Base-by-base conservation (phyloP, 2,113 vertebrate species). In the Panthera leo region DNA sequence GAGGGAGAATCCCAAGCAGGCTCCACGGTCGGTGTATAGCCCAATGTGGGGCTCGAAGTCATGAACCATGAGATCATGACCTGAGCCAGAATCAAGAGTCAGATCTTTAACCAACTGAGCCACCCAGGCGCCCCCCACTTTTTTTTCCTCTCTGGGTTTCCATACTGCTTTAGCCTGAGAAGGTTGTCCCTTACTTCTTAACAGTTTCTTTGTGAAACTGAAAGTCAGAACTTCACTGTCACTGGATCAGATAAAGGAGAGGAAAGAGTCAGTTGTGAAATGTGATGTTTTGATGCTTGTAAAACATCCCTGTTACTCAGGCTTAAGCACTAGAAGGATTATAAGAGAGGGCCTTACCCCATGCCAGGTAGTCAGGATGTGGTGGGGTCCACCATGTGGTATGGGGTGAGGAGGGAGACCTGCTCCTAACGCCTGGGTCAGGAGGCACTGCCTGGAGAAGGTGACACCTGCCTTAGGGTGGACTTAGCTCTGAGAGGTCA, bases 211-310 rank as follows among this genome's bases (percentile, higher is more conserved):
- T 71, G 79, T 76, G 82, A 93, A 67, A 94, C 87, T 18, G 55
- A 63, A 97, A 97, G 71, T 88, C 73, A 79, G 42, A 63, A 95
- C 63, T 45, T 86, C 36, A 45, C 29, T 67, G 29, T 89, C 48
- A 67, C n/a, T 39, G 25, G 55, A 96, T 94, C 48, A 91, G 58
- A 53, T 91, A 86, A 92, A 97, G 85, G 42, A 90, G 36, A 85
- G 51, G 65, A 51, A 58, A 95, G 85, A n/a, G n/a, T 79, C 67
- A 73, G 78, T 36, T 94, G 45, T 95, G 67, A 95, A 93, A 58
- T 67, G 53, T 36, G 48, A 95, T 93, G 19, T 92, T 45, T 76
- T 85, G 31, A 73, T 45, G 27, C 42, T 67, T 75, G 42, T 78
- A 87, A 76, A 91, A 85, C 29, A 16, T 16, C 13, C 8, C 68